These are phyloP conservation scores for Anthopleura xanthogrammica DNA, from an alignment of 92 coral and sea anemone species.

Conservation along the genomic window DNA sequence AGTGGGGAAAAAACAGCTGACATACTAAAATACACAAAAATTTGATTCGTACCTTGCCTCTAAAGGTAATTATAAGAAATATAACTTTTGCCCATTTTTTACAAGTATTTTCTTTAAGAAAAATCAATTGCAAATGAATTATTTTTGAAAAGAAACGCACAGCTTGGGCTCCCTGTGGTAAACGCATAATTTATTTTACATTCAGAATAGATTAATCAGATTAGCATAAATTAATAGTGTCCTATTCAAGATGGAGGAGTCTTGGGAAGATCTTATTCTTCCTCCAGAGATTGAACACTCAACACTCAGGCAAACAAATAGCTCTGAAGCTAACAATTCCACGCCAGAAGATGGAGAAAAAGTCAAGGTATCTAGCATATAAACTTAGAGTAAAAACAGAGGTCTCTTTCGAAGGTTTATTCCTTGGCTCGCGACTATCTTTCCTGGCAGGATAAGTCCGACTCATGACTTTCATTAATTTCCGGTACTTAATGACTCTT, in stretches of 20 bases:
- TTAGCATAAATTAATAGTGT: slow-evolving; percentile 1
- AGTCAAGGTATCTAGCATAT: slow-evolving; percentile 18
- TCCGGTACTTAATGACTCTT: neutral
- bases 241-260: slow-evolving; percentile 58
- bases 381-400: neutral
- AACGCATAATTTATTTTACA: neutral
- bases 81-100: too few relatives aligned
- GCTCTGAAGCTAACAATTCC: slow-evolving; percentile 1
- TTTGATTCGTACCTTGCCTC: too few relatives aligned
- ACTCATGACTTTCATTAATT: neutral
- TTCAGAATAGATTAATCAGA: neutral
- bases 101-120: too few relatives aligned
- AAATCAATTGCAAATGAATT: too few relatives aligned
- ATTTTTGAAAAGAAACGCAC: too few relatives aligned
- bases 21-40: too few relatives aligned
- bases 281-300: slow-evolving; percentile 71
- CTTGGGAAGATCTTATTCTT: slow-evolving; percentile 65
- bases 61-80: too few relatives aligned
- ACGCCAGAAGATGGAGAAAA: slow-evolving; percentile 18
- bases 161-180: neutral
- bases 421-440: neutral
- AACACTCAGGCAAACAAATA: neutral
- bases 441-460: neutral
- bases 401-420: neutral
- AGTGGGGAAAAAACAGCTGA: too few relatives aligned